These are phyloP conservation scores for Sinelater perroti DNA, from an alignment of 2,888 invertebrate genomes.

Conservation along the genomic window DNA sequence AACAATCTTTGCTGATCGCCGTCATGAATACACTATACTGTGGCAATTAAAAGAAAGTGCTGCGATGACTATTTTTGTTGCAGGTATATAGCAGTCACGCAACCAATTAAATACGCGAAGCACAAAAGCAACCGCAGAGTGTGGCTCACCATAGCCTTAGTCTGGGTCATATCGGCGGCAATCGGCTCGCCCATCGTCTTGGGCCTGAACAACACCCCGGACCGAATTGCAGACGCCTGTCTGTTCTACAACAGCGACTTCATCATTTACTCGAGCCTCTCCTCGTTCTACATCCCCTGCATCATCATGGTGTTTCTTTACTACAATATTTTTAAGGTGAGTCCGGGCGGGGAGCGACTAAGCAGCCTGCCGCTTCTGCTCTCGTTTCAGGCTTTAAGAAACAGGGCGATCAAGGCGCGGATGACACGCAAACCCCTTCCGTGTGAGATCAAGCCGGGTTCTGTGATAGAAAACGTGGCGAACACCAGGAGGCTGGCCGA, in stretches of 20 bases:
- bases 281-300: conserved; percentile 98
- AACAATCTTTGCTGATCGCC: too few species aligned
- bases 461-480: conserved; percentile 90
- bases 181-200: conserved; percentile 97
- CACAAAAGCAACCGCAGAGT: conserved; percentile 96
- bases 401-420: conserved; percentile 82
- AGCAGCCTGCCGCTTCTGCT: neutral
- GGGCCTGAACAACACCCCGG: conserved; percentile 93
- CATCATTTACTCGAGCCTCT: conserved; percentile 96
- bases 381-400: conserved; percentile 77
- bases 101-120: conserved; percentile 98
- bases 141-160: conserved; percentile 92
- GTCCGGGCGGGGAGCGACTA: conserved; percentile 45
- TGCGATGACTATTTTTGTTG: conserved; percentile 53
- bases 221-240: conserved; percentile 85
- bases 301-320: conserved; percentile 98
- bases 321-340: conserved; percentile 96
- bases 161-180: conserved; percentile 94
- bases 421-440: conserved; percentile 82
- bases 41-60: too few species aligned
- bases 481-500: conserved; percentile 83
- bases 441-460: conserved; percentile 76
- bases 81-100: conserved; percentile 99
- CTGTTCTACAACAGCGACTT: conserved; percentile 98
- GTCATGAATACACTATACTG: too few species aligned